Evolutionary conservation across 2,113 vertebrate genomes (phyloP).

Genomic region (Steatornis caripensis): DNA sequence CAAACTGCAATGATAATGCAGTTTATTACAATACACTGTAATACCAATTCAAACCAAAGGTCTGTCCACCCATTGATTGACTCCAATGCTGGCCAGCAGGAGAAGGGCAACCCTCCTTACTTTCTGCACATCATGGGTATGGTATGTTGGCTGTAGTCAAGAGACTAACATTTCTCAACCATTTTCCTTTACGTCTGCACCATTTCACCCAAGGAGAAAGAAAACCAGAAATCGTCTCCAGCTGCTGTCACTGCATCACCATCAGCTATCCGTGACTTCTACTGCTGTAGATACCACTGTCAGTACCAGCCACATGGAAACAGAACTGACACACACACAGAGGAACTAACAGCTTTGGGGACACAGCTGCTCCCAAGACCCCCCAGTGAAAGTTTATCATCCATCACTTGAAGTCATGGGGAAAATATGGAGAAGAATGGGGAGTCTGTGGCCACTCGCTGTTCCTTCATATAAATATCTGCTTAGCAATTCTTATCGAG

Average conservation of each 20-base stretch:
- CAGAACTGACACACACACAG: neutral
- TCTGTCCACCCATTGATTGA: neutral
- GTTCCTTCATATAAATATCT: neutral
- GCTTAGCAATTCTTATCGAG: neutral
- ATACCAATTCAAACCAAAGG: neutral
- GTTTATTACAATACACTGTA: neutral
- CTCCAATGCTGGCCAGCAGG: neutral
- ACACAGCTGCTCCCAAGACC: no score
- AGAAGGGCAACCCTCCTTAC: neutral
- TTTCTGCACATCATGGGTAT: neutral
- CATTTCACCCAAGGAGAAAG: neutral
- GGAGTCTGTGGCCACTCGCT: neutral
- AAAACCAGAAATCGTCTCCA: neutral
- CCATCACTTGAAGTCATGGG: neutral
- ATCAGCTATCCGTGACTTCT: neutral
- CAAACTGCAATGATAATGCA: neutral
- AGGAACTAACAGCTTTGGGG: no score
- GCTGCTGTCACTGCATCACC: neutral
- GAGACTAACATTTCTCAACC: neutral
- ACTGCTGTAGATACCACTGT: neutral
- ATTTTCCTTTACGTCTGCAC: neutral
- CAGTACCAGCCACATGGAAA: neutral
- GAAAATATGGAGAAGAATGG: neutral
- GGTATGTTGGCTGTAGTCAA: neutral
- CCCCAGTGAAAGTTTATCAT: neutral